Evolutionary conservation across 2,888 invertebrate species (phyloP), one percentile per base, ranked within the genome.

Genomic region (Erebia ligea): DNA sequence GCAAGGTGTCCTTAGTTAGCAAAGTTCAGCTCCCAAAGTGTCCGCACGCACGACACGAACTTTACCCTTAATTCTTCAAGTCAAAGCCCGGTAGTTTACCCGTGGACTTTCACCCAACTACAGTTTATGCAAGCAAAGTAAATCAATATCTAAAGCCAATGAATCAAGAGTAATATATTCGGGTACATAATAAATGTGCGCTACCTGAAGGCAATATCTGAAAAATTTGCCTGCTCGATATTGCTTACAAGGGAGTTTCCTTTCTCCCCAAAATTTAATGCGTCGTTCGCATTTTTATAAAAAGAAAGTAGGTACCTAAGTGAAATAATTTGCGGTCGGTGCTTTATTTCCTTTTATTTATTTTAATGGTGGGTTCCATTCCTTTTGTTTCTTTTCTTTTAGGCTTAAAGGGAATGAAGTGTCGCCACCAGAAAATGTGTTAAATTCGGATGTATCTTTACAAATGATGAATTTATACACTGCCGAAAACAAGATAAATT

Each of bases 201-300:
- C 93, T 93, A 93, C 93, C 93, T 93, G 93, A 91, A 93, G 89
- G 92, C 92, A 93, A 93, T 93, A 93, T 93, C 93, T 93, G 92
- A 93, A 93, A 93, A 93, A 92, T 93, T 93, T 93, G 92, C 93
- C 92, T 92, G 87, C 90, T 92, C 92, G 91, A 92, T 92, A 92
- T 93, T 92, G 93, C 93, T 93, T 93, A 93, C 92, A 92, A 91
- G 91, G 89, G 90, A 92, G 92, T 93, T 92, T 92, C 91, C 91
- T 91, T 92, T 92, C 92, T 91, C 91, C 92, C 92, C 90, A 90
- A 92, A 93, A 92, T 93, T 93, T 93, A 93, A 93, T 93, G 92
- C 93, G 92, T 91, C 91, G 91, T 88, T 91, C 92, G 92, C 93
- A 92, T 93, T 93, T 93, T 93, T 92, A 87, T 92, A 91, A 92